These are phyloP conservation scores for Lytechinus variegatus DNA, from an alignment of 35 echinoderm and acorn worm species.

Conservation along the genomic window DNA sequence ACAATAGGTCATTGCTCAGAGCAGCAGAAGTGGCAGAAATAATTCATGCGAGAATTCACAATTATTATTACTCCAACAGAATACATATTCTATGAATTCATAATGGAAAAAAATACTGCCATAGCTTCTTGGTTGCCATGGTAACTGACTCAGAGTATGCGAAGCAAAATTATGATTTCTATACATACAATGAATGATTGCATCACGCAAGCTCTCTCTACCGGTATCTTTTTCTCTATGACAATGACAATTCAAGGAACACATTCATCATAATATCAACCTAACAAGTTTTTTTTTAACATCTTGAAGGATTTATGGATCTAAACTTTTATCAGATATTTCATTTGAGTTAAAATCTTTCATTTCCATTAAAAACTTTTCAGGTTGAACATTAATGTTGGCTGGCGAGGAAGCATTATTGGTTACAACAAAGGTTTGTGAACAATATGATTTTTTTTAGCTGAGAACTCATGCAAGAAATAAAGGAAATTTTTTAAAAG, in stretches of 20 bases:
- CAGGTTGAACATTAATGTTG: too few species aligned
- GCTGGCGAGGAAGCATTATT: too few species aligned
- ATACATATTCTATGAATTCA: background rate
- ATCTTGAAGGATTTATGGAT: background rate
- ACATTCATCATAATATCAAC: background rate
- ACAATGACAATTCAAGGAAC: background rate
- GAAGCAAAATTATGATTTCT: background rate
- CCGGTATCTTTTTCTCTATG: background rate
- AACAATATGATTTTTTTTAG: too few species aligned
- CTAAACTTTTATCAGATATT: background rate
- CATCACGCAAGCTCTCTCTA: background rate
- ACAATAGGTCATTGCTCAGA: too few species aligned
- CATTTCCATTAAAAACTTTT: background rate
- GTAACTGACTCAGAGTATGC: background rate
- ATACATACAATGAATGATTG: background rate
- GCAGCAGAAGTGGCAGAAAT: background rate
- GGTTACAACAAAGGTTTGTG: too few species aligned
- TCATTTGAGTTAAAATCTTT: background rate
- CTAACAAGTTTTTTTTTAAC: background rate
- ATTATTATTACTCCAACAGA: background rate
- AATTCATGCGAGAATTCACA: background rate
- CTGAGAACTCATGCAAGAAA: too few species aligned
- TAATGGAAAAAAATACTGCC: background rate
- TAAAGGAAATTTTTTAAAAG: too few species aligned
- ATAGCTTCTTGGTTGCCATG: background rate